Percentiles rank a stretch among this genome's conserved stretches.
These are phyloP conservation scores for Clarias macrocephalus DNA, from an alignment of 2,113 vertebrate species.

Conservation along the genomic window DNA sequence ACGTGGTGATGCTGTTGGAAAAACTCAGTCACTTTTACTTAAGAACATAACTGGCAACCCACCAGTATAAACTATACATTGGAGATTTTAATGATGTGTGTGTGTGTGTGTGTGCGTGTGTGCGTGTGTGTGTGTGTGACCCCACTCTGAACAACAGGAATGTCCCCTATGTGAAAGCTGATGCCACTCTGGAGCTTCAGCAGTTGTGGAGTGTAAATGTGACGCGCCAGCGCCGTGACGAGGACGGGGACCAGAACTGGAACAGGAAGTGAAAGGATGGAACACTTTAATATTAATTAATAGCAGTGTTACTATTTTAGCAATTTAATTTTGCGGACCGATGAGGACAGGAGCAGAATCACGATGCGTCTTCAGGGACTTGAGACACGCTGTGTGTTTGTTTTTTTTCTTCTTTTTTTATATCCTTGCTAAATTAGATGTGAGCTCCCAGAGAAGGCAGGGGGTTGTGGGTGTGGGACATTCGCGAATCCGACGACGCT, in stretches of 20 bases:
- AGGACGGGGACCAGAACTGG: background rate
- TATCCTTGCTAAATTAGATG: slow-evolving; percentile 55
- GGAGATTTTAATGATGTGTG: background rate
- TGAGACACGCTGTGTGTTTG: no score
- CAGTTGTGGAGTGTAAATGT: background rate
- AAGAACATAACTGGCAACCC: background rate
- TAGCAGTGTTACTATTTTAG: background rate
- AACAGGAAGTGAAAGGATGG: background rate
- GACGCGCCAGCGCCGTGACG: background rate
- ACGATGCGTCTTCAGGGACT: slow-evolving; percentile 30
- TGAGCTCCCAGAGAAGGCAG: slow-evolving; percentile 54
- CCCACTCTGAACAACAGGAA: background rate
- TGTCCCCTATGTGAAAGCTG: background rate
- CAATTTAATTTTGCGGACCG: background rate
- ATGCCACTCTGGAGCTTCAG: background rate
- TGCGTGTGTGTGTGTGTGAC: background rate
- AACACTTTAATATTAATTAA: background rate
- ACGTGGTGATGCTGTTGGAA: background rate
- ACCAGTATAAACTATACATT: background rate
- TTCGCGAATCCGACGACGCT: slow-evolving; percentile 55
- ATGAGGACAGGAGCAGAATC: background rate
- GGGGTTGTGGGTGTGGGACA: background rate
- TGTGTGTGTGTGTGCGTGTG: background rate
- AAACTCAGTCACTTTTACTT: background rate
- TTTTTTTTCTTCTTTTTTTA: slow-evolving; percentile 20